These are phyloP conservation scores for Furnarius figulus DNA, from an alignment of 2,113 vertebrate genomes.

Conservation along the genomic window DNA sequence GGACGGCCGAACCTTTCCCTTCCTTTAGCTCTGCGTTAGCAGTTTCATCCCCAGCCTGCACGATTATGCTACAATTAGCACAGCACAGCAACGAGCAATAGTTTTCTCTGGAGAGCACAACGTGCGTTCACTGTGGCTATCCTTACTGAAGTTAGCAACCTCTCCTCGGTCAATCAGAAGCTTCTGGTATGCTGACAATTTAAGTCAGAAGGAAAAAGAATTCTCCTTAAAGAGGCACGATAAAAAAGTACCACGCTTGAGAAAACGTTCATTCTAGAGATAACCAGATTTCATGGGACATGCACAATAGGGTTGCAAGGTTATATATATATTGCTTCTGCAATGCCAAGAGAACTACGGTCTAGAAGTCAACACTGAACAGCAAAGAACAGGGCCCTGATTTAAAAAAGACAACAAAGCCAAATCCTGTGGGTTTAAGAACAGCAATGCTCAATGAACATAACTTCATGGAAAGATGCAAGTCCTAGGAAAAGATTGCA, in stretches of 20 bases:
- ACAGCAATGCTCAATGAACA: background rate
- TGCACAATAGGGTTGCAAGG: accelerated
- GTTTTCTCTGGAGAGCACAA: background rate
- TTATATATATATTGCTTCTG: background rate
- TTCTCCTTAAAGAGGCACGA: background rate
- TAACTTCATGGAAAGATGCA: background rate
- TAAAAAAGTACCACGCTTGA: background rate
- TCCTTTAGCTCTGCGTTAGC: background rate
- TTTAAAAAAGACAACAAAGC: background rate
- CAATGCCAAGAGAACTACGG: background rate
- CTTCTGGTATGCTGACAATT: background rate
- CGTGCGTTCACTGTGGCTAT: accelerated
- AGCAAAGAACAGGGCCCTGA: background rate
- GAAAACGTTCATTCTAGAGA: background rate
- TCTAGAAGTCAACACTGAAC: background rate
- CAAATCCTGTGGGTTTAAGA: background rate
- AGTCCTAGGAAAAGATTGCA: background rate
- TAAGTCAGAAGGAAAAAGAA: background rate
- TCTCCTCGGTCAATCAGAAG: background rate
- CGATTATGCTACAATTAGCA: background rate
- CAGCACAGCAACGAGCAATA: background rate
- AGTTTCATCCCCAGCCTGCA: background rate
- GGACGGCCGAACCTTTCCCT: background rate
- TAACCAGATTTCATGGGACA: background rate
- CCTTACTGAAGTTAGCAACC: background rate